These are phyloP conservation scores for Sebastes diaconus DNA, from an alignment of 2,797 vertebrate genomes.

Conservation along the genomic window DNA sequence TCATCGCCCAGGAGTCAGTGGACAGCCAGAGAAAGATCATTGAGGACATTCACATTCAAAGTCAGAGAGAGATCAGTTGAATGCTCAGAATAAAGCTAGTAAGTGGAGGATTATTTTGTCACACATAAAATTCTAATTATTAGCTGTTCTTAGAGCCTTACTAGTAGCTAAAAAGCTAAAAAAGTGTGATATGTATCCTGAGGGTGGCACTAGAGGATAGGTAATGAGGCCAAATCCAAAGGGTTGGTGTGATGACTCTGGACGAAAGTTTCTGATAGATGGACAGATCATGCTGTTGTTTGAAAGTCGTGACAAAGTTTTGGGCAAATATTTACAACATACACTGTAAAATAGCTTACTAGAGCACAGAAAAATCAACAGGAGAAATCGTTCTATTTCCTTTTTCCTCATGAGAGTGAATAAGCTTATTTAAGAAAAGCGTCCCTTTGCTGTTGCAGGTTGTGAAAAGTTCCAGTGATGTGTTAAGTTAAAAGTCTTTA, in stretches of 20 bases:
- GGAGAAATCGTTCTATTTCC: not conserved
- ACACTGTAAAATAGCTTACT: slow-evolving; percentile 22
- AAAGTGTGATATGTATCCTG: not conserved
- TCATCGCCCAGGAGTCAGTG: not conserved
- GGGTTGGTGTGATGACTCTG: not conserved
- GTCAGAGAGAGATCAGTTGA: not conserved
- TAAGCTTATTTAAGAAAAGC: not conserved
- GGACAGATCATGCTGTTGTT: not conserved
- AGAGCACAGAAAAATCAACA: slow-evolving; percentile 26
- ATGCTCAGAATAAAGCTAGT: not conserved
- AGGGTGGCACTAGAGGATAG: slow-evolving; percentile 8
- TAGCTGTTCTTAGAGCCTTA: not conserved
- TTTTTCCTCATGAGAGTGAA: slow-evolving; percentile 1
- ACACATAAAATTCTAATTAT: not conserved
- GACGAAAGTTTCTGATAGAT: not conserved
- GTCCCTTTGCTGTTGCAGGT: slow-evolving; percentile 11
- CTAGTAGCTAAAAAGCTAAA: not conserved
- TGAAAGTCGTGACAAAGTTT: slow-evolving; percentile 24
- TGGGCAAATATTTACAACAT: slow-evolving; percentile 42
- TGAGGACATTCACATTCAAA: not conserved
- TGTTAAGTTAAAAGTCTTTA: not conserved
- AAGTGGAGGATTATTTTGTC: not conserved
- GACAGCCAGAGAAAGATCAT: not conserved
- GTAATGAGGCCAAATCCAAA: not conserved
- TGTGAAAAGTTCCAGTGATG: slow-evolving; percentile 21